Conservation (phyloP, 2,797 vertebrate species). For the Anas capensis region DNA sequence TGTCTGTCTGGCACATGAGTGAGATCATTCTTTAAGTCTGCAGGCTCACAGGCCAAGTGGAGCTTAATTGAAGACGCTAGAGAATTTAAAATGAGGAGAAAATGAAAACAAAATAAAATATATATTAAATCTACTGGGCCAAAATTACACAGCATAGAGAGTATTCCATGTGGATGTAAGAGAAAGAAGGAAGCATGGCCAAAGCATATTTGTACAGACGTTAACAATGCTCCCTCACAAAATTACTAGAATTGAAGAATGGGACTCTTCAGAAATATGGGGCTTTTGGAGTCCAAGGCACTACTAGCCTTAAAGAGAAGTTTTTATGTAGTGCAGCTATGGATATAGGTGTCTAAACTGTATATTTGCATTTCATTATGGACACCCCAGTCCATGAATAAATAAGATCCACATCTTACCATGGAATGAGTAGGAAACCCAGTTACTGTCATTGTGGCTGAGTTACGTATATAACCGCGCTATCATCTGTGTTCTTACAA, state of each 20-base stretch:
- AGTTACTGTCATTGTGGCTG: neutral
- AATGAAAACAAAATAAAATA: conserved; percentile 52
- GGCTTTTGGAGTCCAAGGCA: neutral
- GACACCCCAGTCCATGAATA: neutral
- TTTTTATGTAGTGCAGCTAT: neutral
- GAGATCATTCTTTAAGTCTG: neutral
- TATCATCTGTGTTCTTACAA: neutral
- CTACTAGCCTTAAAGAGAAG: neutral
- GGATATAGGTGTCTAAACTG: neutral
- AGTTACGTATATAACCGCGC: neutral
- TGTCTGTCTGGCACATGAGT: neutral
- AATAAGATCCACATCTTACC: neutral
- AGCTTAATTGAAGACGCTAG: neutral
- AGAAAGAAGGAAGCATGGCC: neutral
- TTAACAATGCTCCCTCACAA: neutral
- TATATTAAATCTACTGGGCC: neutral
- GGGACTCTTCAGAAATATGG: neutral
- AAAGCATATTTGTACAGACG: neutral
- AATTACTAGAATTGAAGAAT: neutral
- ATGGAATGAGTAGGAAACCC: neutral
- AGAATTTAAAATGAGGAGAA: conserved; percentile 26
- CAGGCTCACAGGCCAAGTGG: neutral
- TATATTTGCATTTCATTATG: neutral
- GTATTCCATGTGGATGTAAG: neutral
- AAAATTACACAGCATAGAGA: neutral